phyloP scores from a whole-genome alignment of 2,113 vertebrate genomes.

The Panurus biarmicus region DNA sequence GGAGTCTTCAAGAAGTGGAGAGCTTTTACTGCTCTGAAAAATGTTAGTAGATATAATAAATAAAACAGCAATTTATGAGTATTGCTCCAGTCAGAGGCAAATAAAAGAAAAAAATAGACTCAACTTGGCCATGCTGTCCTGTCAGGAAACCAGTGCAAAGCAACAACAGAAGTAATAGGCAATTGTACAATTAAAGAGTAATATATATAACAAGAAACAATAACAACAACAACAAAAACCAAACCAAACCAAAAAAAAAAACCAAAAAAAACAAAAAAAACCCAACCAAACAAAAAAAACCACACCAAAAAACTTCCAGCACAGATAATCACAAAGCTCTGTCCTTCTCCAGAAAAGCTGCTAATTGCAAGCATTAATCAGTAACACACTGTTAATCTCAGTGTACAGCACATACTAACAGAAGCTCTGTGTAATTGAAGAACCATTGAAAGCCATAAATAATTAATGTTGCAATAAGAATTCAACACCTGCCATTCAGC shows the following conservation, averaged over 20 bases:
- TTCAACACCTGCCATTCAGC: neutral
- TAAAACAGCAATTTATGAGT: neutral
- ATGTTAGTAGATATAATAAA: neutral
- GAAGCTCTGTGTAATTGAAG: neutral
- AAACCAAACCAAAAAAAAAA: too few species aligned
- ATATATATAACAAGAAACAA: too few species aligned
- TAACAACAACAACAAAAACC: neutral
- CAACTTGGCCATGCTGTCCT: neutral
- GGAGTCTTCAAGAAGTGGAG: neutral
- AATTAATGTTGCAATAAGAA: neutral
- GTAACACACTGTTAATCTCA: neutral
- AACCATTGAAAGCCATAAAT: neutral
- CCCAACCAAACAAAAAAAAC: neutral
- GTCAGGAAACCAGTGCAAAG: neutral
- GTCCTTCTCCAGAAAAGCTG: neutral
- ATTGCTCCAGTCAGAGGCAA: neutral
- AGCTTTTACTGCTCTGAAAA: neutral
- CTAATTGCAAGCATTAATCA: neutral
- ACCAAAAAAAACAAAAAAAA: too few species aligned
- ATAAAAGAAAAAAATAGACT: neutral
- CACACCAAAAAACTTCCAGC: neutral
- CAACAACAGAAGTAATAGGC: neutral
- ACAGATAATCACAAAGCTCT: neutral
- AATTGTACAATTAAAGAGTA: neutral
- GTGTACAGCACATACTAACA: neutral